Evolutionary conservation across 1,140 invertebrate species (phyloP).

Genomic region (Pachypsylla venusta): DNA sequence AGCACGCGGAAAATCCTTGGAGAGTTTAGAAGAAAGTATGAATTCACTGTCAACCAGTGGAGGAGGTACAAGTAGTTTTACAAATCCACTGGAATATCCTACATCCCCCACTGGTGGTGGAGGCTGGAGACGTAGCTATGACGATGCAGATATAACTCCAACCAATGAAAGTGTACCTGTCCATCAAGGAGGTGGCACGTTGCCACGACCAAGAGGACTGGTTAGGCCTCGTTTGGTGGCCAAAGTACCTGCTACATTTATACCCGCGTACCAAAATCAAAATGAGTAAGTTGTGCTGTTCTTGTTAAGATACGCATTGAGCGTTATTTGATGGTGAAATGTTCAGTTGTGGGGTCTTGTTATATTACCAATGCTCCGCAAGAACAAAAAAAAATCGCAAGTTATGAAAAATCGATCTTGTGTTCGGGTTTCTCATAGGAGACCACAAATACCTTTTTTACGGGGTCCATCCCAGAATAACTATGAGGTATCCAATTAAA

Average conservation of each 20-base stretch:
- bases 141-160: conserved; percentile 71
- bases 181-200: conserved; percentile 61
- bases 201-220: conserved; percentile 63
- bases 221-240: conserved; percentile 71
- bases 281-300: conserved; percentile 16
- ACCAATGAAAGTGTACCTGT: conserved; percentile 54
- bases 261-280: conserved; percentile 22
- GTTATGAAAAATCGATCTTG: no score
- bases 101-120: conserved; percentile 17
- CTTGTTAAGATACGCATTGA: not conserved
- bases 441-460: no score
- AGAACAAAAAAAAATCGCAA: not conserved
- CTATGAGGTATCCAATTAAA: no score
- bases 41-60: conserved; percentile 2
- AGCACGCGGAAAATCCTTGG: conserved; percentile 57
- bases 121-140: conserved; percentile 62
- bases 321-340: conserved; percentile 10
- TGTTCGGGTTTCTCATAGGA: no score
- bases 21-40: conserved; percentile 55
- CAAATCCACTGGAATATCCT: conserved; percentile 26
- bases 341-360: conserved; percentile 11
- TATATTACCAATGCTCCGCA: not conserved
- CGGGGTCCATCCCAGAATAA: no score
- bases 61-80: conserved; percentile 25
- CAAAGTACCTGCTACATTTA: conserved; percentile 49